A percentile compares a stretch with the other conserved stretches of the same genome.
Conservation (phyloP, 2,113 vertebrate genomes). For the Lepus europaeus region DNA sequence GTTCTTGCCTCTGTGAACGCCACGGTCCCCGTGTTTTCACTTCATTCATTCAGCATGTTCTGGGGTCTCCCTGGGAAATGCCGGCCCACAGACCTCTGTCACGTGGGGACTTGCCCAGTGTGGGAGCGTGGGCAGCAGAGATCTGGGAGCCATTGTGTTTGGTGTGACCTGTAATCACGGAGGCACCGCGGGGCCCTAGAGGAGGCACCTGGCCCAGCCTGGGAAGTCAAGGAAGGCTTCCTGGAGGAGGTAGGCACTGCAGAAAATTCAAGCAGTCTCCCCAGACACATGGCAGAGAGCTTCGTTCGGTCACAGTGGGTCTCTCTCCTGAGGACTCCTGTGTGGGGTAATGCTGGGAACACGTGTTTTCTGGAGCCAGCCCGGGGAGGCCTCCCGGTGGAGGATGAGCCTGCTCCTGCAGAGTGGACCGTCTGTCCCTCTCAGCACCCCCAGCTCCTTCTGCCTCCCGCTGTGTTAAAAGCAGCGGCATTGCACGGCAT, state of each 20-base stretch:
- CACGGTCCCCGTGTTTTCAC: neutral
- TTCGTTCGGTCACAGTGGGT: neutral
- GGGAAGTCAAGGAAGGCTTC: neutral
- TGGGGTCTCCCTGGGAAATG: neutral
- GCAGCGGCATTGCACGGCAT: too few species aligned
- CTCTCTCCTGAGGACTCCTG: neutral
- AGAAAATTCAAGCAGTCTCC: neutral
- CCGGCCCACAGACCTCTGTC: neutral
- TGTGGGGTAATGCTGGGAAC: neutral
- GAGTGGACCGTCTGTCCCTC: neutral
- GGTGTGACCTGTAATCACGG: neutral
- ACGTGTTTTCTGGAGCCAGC: neutral
- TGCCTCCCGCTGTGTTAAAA: too few species aligned
- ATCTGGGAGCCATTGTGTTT: too few species aligned
- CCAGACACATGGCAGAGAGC: neutral
- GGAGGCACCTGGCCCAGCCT: neutral
- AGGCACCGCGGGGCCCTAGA: neutral
- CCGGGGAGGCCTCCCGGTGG: neutral
- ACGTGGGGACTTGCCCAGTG: neutral
- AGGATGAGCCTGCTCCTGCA: neutral
- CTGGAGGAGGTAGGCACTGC: neutral
- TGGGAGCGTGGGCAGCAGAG: neutral
- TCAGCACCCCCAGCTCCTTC: neutral
- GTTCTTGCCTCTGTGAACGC: neutral
- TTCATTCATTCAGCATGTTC: neutral